phyloP scores from a whole-genome alignment of 2,113 vertebrate species.

The Noctilio leporinus region DNA sequence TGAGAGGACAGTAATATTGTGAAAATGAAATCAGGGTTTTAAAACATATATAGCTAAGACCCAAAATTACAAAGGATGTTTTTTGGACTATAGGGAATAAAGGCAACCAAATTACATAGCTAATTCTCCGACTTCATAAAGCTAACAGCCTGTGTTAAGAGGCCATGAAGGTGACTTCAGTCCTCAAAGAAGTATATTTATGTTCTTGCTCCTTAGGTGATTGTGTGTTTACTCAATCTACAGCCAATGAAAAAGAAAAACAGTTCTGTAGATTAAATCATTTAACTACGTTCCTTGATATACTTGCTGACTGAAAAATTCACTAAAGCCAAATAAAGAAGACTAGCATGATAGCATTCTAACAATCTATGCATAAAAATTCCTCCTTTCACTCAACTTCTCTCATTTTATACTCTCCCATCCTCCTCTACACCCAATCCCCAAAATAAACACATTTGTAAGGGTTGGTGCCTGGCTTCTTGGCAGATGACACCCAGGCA shows the following conservation, averaged over 20 bases:
- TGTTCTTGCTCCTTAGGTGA: background rate
- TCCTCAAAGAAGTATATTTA: background rate
- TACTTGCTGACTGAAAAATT: background rate
- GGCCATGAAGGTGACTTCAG: background rate
- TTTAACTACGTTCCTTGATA: background rate
- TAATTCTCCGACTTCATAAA: background rate
- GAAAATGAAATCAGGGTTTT: background rate
- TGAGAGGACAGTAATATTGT: background rate
- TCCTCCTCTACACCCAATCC: background rate
- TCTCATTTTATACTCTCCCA: background rate
- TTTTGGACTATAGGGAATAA: background rate
- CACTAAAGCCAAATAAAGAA: background rate
- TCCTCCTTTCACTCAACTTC: background rate
- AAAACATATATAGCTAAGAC: background rate
- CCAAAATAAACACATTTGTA: background rate
- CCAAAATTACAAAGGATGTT: background rate
- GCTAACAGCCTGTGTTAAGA: background rate
- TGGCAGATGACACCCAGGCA: background rate
- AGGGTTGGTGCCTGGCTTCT: background rate
- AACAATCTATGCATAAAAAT: background rate
- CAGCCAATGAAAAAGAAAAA: background rate
- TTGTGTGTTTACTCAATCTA: background rate
- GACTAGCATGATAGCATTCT: background rate
- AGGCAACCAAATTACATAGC: background rate
- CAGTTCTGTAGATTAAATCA: too few species aligned